These are phyloP conservation scores for Enteromius thamalakanensis DNA, from an alignment of 2,797 vertebrate genomes.

Conservation along the genomic window DNA sequence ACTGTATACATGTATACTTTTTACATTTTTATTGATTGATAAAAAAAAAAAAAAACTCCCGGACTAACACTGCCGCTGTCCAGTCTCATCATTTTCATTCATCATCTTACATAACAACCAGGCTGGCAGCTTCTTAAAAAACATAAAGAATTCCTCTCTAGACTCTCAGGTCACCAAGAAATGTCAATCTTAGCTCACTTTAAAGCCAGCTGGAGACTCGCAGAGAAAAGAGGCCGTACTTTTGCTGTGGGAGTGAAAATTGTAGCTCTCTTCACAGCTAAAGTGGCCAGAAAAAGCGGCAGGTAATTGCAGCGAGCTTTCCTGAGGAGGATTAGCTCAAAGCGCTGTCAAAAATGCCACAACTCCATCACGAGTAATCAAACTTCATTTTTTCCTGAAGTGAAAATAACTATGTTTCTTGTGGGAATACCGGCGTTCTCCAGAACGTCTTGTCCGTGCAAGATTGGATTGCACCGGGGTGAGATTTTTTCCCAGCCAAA, in stretches of 20 bases:
- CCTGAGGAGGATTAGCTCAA: constrained; percentile 36
- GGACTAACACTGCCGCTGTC: neutral
- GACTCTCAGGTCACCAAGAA: constrained; percentile 34
- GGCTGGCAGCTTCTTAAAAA: neutral
- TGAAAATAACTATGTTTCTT: constrained; percentile 28
- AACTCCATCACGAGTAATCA: constrained; percentile 26
- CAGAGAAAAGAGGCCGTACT: neutral
- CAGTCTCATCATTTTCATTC: neutral
- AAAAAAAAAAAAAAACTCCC: no score
- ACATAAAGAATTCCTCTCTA: constrained; percentile 10
- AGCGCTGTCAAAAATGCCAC: constrained; percentile 32
- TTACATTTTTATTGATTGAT: no score
- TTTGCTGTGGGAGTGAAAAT: constrained; percentile 51
- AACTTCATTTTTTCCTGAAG: constrained; percentile 16
- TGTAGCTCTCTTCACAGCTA: constrained; percentile 36
- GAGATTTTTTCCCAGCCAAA: neutral
- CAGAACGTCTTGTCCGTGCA: neutral
- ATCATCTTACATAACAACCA: constrained; percentile 5
- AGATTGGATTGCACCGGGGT: neutral
- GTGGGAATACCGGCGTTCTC: neutral
- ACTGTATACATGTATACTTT: no score
- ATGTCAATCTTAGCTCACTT: constrained; percentile 37
- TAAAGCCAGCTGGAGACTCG: constrained; percentile 35
- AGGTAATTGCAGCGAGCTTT: constrained; percentile 48
- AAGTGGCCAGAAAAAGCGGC: constrained; percentile 37